Conservation (phyloP, 2,888 invertebrate genomes). For the Orgyia antiqua region DNA sequence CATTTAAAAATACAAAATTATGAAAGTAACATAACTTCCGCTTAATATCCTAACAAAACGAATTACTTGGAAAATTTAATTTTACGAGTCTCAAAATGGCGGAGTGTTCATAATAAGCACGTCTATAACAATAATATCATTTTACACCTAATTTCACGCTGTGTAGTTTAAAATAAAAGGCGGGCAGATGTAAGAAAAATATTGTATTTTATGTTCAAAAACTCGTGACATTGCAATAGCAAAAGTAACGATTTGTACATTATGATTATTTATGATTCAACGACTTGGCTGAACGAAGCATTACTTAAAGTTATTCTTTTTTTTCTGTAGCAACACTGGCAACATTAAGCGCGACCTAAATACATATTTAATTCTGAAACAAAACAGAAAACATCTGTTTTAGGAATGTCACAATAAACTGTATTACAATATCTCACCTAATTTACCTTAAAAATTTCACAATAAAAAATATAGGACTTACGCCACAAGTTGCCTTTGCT, state of each 20-base stretch:
- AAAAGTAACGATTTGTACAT: neutral
- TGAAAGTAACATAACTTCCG: too few relatives aligned
- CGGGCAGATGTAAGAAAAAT: neutral
- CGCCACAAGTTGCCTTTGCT: slow-evolving; percentile 22
- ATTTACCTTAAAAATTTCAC: slow-evolving; percentile 9
- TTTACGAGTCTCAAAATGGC: neutral
- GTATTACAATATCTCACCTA: slow-evolving; percentile 7
- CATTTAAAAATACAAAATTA: too few relatives aligned
- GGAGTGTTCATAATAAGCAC: neutral
- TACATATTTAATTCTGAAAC: slow-evolving; percentile 1
- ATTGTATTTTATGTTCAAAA: too few relatives aligned
- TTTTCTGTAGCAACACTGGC: neutral
- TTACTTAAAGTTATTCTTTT: neutral
- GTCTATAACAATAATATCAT: neutral
- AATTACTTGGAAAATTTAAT: neutral
- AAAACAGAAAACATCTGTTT: slow-evolving; percentile 1
- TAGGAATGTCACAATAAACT: slow-evolving; percentile 2
- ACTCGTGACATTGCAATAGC: neutral
- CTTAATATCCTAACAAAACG: neutral
- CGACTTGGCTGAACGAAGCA: neutral
- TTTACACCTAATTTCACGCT: neutral
- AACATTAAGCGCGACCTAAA: too few relatives aligned
- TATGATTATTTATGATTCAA: neutral
- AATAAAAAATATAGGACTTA: slow-evolving; percentile 27
- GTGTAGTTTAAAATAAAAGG: neutral